Percentiles rank a stretch among this genome's conserved stretches.
These are phyloP conservation scores for Glareola pratincola DNA, from an alignment of 2,113 vertebrate species.

Conservation along the genomic window DNA sequence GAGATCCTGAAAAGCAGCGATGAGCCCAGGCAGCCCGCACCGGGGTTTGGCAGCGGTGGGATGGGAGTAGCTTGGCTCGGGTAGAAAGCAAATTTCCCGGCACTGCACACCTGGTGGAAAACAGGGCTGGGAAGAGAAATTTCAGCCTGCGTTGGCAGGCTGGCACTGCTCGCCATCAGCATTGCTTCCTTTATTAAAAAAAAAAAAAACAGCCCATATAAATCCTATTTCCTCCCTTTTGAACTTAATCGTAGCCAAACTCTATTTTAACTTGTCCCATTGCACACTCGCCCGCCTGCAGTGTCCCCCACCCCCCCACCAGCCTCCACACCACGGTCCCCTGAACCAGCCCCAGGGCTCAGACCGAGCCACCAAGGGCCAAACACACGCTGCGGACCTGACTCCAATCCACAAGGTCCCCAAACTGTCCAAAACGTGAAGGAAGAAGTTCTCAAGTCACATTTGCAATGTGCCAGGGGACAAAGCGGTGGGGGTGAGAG, in stretches of 20 bases:
- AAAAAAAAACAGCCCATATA: background rate
- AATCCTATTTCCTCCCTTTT: background rate
- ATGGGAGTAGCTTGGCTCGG: background rate
- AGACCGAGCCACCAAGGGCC: background rate
- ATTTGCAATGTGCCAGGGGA: background rate
- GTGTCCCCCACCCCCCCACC: fast-evolving
- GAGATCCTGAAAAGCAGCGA: background rate
- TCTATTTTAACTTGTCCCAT: background rate
- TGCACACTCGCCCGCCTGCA: background rate
- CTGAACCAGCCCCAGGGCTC: background rate
- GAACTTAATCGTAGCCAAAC: background rate
- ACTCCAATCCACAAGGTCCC: background rate
- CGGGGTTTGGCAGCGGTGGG: background rate
- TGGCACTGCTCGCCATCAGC: background rate
- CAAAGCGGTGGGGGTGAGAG: fast-evolving
- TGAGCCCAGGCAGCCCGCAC: background rate
- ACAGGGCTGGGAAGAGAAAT: background rate
- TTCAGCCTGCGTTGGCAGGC: background rate
- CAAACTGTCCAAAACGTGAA: background rate
- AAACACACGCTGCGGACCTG: fast-evolving
- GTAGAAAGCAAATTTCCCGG: background rate
- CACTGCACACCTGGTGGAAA: background rate
- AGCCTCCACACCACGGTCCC: fast-evolving
- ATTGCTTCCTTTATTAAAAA: background rate
- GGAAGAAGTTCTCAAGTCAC: background rate